phyloP scores from a whole-genome alignment of 1,140 invertebrate species.

The Euschistus heros region DNA sequence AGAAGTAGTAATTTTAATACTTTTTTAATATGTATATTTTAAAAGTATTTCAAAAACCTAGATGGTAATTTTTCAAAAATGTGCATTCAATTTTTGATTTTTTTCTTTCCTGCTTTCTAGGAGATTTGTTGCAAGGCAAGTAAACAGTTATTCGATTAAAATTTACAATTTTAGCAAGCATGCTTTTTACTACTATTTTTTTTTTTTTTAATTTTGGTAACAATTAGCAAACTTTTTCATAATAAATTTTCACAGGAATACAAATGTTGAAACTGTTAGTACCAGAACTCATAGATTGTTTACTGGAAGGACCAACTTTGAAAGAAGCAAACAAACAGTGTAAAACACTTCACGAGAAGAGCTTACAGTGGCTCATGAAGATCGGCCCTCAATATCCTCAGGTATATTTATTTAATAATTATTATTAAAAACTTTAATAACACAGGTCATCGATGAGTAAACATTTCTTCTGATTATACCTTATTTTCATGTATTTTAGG shows the following conservation, averaged over 20 bases:
- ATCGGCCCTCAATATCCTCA: constrained; percentile 84
- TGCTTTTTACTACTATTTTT: neutral
- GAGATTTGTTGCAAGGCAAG: constrained; percentile 44
- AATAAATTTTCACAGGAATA: constrained; percentile 52
- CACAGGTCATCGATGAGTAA: neutral
- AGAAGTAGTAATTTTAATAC: no score
- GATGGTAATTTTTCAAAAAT: neutral
- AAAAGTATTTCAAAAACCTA: no score
- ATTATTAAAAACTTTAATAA: neutral
- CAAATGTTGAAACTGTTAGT: constrained; percentile 78
- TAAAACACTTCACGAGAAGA: constrained; percentile 67
- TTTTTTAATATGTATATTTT: no score
- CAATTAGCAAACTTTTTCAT: constrained; percentile 18
- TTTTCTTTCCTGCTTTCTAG: constrained; percentile 35
- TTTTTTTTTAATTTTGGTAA: neutral
- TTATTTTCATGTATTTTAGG: no score
- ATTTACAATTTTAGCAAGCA: neutral
- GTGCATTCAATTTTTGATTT: neutral
- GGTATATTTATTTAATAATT: constrained; percentile 38
- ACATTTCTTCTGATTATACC: neutral
- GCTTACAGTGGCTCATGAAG: constrained; percentile 76
- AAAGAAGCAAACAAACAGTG: constrained; percentile 50
- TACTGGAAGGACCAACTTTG: constrained; percentile 57
- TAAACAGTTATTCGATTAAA: constrained; percentile 9
- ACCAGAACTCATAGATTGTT: constrained; percentile 75